Base-by-base conservation (phyloP, 2,888 invertebrate genomes). In the Diarsia brunnea region DNA sequence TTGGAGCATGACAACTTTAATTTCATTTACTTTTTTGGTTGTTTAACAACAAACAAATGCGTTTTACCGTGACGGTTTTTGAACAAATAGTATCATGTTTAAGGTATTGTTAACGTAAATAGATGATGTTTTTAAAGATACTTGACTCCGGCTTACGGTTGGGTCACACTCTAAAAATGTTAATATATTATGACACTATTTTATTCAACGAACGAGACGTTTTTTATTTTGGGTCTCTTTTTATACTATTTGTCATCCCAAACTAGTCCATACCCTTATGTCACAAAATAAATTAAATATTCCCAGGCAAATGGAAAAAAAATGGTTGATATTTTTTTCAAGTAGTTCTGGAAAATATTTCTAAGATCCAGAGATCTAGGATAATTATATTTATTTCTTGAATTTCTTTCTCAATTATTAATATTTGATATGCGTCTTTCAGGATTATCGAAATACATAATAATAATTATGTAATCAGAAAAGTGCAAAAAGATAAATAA, bases 171-270 rank as follows among this genome's bases (percentile, higher is more conserved):
- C 76, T 55, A 84, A 85, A 91, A 89, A 85, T 87, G 81, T 81
- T 77, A 71, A 88, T 86, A 78, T 88, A 82, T 85, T 87, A 85
- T 91, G 89, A 90, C 89, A 89, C 85, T 87, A 88, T 84, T 81
- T 87, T 85, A 84, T 89, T 84, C 78, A 82, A 79, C 68, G 80
- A 63, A 83, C 61, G 69, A 63, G n/a, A 47, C 21, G 68, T 78
- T 86, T 87, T 84, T 84, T 49, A 45, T 79, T 84, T 87, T 73
- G 85, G 81, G 80, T 77, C 61, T 69, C 79, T 85, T 83, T 84
- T 82, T 73, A 65, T 73, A 61, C 64, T 72, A 66, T 86, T 83
- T 83, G 69, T 78, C 70, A 86, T 73, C 60, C 43, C 47, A 66
- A 86, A 73, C 68, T 71, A 78, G 65, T 58, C 24, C 67, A 53